Evolutionary conservation across 2,113 vertebrate genomes (phyloP), one percentile per base, ranked within the genome.

Genomic region (Neotoma lepida): DNA sequence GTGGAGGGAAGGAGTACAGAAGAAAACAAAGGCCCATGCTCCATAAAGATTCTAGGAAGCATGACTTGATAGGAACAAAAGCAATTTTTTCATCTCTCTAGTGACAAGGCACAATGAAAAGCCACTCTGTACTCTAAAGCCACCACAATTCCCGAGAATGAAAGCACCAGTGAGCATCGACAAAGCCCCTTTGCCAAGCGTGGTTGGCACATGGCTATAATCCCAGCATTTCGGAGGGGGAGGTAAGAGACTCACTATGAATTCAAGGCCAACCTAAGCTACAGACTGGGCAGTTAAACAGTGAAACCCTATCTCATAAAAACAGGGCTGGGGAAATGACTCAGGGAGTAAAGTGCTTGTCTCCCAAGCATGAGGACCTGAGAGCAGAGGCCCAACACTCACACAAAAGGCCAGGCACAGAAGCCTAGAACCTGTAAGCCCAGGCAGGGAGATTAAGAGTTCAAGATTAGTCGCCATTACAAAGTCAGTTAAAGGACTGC

Each of bases 1-100:
- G 35, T 54, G n/a, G 61, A 51, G 58, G 35, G 28, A 35, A 12
- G 39, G 22, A 64, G 15, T 46, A 0, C 35, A 91, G 18, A 13
- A 44, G 0, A 66, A 93, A 93, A 61, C 33, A 93, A 96, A 95
- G 61, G 44, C 51, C 30, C 18, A 35, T 84, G 92, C 66, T 91
- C 66, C 77, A 87, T 63, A 85, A 86, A 89, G 70, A 89, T 74
- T 61, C 88, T 74, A 77, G 51, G 56, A 93, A 76, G 81, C 46
- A 70, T 61, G 74, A 63, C 46, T 93, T 70, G 44, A 22, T 26
- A 44, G 22, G 28, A 74, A 66, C 54, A 95, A 90, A 96, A 90
- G 64, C 63, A 96, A 88, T 90, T 63, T 35, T 78, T 91, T 86
- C 26, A 20, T 81, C 30, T 88, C 49, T 54, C 49, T 51, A 8